Base-by-base conservation (phyloP, 53 echinoderm and acorn worm genomes). In the Crossaster papposus region DNA sequence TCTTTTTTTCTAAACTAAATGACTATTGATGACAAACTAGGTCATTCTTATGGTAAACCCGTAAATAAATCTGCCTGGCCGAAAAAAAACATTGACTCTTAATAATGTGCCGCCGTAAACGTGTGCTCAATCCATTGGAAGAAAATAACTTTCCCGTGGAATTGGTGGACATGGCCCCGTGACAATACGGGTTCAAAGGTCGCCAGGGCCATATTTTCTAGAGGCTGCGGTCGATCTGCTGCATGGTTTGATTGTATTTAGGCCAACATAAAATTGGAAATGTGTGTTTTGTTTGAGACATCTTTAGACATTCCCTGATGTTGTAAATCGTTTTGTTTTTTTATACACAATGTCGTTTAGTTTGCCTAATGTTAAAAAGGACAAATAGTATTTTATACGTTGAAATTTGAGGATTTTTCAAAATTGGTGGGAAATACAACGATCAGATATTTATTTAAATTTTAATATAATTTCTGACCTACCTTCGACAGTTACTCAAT, bases 181-280 rank as follows among this genome's bases (percentile, higher is more conserved):
- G 55, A 31, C 73, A 54, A 71, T 88, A 76, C 35, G 77, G 22
- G 82, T 86, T 82, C 88, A 82, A 29, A 70, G 80, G 72, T 71
- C 81, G n/a, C 10, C 22, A 22, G 11, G 23, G 2, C n/a, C 78
- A 44, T 50, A 38, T 20, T 50, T 78, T 1, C 11, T 24, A n/a
- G n/a, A 51, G 51, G 51, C 38, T 13, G 33, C 35, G 23, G 33
- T 73, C 35, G 23, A 14, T 73, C 74, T 68, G 68, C 24, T 20
- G 58, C 58, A 58, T 58, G 58, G 15, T 58, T 44, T 5, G 44
- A 9, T n/a, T n/a, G n/a, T n/a, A n/a, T n/a, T n/a, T 44, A 44
- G 44, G 9, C 6, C 44, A 7, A 5, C 44, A 44, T 44, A 9
- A n/a, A n/a, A 9, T 44, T 44, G 44, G 44, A 9, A 7, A 44